phyloP scores from a whole-genome alignment of 2,888 invertebrate genomes.

The Eilema sororculum region DNA sequence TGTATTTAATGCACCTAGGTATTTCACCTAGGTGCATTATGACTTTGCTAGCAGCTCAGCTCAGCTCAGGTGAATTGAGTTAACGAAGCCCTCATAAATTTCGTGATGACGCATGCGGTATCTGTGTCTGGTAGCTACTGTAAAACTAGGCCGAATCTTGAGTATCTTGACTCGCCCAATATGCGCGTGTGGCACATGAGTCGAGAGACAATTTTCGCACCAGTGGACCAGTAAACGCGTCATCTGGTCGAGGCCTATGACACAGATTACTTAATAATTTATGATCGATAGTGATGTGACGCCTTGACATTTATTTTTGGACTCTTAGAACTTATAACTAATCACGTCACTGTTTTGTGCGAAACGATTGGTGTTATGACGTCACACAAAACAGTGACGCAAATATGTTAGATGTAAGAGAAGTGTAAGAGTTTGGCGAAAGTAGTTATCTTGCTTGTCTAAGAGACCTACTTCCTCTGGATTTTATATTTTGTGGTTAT shows the following conservation, averaged over 20 bases:
- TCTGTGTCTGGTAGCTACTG: not conserved
- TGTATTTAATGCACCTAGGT: too few species aligned
- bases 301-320: not conserved
- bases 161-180: not conserved
- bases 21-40: too few species aligned
- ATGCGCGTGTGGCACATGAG: not conserved
- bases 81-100: too few species aligned
- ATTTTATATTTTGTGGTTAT: not conserved
- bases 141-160: not conserved
- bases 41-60: too few species aligned
- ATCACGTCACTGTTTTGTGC: not conserved
- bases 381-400: too few species aligned
- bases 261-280: not conserved
- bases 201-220: not conserved
- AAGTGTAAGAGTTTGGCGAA: not conserved
- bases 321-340: not conserved
- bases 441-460: too few species aligned
- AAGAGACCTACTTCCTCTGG: not conserved
- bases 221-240: conserved; percentile 1
- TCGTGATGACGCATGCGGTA: not conserved
- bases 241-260: not conserved
- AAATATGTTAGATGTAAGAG: not conserved
- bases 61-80: too few species aligned
- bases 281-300: not conserved
- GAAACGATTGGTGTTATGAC: not conserved